phyloP scores from a whole-genome alignment of 2,888 invertebrate genomes.

The Drosophila nigricruria region DNA sequence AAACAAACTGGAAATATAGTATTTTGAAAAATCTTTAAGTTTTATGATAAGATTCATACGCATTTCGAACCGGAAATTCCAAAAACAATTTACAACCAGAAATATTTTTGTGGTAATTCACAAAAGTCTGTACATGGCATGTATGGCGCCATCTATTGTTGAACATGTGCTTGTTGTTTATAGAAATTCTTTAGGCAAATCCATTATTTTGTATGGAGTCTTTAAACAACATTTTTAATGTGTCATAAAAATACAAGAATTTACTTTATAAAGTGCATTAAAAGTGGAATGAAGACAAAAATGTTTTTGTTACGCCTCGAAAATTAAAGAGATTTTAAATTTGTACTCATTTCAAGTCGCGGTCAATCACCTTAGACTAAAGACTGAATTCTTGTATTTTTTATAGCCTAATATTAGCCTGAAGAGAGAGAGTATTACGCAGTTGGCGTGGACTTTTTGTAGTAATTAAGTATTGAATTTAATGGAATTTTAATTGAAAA shows the following conservation, averaged over 20 bases:
- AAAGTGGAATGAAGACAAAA: slow-evolving; percentile 4
- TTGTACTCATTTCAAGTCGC: not conserved
- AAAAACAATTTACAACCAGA: slow-evolving; percentile 19
- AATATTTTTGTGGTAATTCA: slow-evolving; percentile 42
- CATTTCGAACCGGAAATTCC: slow-evolving; percentile 49
- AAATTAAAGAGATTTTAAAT: not conserved
- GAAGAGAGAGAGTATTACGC: not conserved
- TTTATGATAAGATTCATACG: slow-evolving; percentile 57
- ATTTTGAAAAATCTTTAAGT: slow-evolving; percentile 24
- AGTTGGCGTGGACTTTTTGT: not conserved
- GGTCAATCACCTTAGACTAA: not conserved
- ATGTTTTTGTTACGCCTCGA: not conserved
- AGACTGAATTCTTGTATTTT: not conserved
- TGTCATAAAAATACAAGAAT: slow-evolving; percentile 4
- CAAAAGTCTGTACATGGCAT: slow-evolving; percentile 19
- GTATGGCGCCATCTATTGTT: slow-evolving; percentile 37
- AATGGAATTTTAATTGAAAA: not conserved
- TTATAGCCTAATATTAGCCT: no score
- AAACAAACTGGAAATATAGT: slow-evolving; percentile 48
- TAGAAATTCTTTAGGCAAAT: slow-evolving; percentile 3
- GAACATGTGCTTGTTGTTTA: slow-evolving; percentile 24
- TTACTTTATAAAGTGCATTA: slow-evolving; percentile 1
- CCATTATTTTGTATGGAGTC: slow-evolving; percentile 7
- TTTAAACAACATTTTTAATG: slow-evolving; percentile 15
- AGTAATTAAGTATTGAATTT: not conserved